phyloP scores from a whole-genome alignment of 2,888 invertebrate genomes.

The Nezara viridula region DNA sequence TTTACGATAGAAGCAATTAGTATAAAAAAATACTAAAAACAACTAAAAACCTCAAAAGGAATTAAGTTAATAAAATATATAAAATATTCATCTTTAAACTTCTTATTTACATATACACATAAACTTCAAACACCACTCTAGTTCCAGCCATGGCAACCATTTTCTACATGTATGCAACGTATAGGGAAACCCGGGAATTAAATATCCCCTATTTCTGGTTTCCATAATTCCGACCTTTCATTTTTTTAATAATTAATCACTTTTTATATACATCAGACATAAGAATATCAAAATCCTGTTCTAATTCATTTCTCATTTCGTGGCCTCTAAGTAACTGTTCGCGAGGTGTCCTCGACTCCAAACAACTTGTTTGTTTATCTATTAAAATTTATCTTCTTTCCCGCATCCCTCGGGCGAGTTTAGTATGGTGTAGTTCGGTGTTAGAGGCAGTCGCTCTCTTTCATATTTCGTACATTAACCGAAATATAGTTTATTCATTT shows the following conservation, averaged over 20 bases:
- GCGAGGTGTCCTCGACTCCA: constrained; percentile 36
- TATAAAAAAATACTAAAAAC: constrained; percentile 52
- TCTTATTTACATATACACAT: constrained; percentile 59
- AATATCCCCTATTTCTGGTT: constrained; percentile 59
- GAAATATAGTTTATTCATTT: neutral
- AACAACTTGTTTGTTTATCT: constrained; percentile 60
- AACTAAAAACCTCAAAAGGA: neutral
- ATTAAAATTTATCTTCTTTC: constrained; percentile 60
- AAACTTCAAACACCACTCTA: constrained; percentile 60
- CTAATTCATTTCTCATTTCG: neutral
- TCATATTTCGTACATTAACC: neutral
- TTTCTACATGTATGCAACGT: constrained; percentile 61
- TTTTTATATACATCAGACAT: neutral
- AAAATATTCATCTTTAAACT: constrained; percentile 56
- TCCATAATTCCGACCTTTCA: constrained; percentile 54
- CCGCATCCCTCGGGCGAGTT: constrained; percentile 50
- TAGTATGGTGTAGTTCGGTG: constrained; percentile 30
- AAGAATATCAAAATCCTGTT: neutral
- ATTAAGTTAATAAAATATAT: constrained; percentile 58
- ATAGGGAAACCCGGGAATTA: constrained; percentile 60
- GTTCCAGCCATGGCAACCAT: constrained; percentile 62
- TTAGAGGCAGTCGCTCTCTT: neutral
- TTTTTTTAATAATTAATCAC: constrained; percentile 29
- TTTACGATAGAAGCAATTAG: constrained; percentile 52
- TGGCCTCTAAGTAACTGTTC: neutral